These are phyloP conservation scores for Cettia cetti DNA, from an alignment of 2,113 vertebrate species.

Conservation along the genomic window DNA sequence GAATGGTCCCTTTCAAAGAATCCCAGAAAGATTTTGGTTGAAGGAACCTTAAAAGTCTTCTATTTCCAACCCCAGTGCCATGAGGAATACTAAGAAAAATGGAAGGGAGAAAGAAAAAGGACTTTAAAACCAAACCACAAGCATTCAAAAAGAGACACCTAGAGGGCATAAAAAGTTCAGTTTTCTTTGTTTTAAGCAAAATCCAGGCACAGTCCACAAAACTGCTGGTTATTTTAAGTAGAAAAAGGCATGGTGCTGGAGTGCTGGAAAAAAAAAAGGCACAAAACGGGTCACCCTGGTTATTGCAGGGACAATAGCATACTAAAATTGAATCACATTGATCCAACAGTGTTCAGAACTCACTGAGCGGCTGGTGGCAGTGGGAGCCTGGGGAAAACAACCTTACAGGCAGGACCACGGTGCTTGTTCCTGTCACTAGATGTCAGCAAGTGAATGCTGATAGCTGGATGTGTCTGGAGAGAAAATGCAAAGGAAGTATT, in stretches of 20 bases:
- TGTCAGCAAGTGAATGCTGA: slow-evolving; percentile 64
- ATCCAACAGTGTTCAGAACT: background rate
- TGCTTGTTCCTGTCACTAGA: slow-evolving; percentile 39
- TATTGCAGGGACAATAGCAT: background rate
- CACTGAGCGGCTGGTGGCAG: background rate
- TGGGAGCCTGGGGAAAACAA: background rate
- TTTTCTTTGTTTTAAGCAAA: background rate
- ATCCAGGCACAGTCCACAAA: background rate
- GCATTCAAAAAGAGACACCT: background rate
- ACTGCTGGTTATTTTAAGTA: background rate
- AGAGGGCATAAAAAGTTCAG: background rate
- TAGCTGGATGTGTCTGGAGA: background rate
- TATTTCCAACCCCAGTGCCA: background rate
- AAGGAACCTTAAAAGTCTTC: background rate
- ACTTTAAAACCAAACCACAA: background rate
- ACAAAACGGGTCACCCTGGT: background rate
- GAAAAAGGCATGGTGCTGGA: background rate
- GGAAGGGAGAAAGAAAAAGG: fast-evolving
- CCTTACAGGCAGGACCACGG: background rate
- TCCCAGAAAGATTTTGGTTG: background rate
- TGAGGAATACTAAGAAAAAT: background rate
- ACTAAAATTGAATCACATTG: background rate
- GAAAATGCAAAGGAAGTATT: fast-evolving
- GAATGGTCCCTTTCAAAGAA: background rate
- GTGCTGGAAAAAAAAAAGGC: background rate